Percentiles rank a stretch among this genome's conserved stretches.
Evolutionary conservation across 2,888 invertebrate species (phyloP).

Genomic region (Laspeyria flexula): DNA sequence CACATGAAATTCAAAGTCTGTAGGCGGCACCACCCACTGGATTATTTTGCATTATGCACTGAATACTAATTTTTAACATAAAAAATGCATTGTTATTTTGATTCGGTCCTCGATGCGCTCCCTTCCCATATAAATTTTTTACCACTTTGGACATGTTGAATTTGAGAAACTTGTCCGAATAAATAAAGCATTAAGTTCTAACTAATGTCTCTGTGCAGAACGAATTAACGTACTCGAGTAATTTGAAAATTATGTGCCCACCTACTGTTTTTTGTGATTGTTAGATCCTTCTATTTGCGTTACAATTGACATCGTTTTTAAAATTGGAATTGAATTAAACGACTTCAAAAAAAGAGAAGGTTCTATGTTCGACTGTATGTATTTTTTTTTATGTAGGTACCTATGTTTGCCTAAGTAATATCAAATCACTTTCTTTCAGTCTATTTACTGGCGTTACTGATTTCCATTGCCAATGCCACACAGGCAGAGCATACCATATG

Average conservation of each 20-base stretch:
- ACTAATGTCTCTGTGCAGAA: slow-evolving; percentile 37
- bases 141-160: slow-evolving; percentile 47
- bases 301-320: not conserved
- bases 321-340: no score
- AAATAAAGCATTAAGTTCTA: slow-evolving; percentile 26
- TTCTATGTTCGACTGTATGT: no score
- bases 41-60: slow-evolving; percentile 72
- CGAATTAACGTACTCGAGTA: slow-evolving; percentile 3
- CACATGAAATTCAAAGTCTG: slow-evolving; percentile 71
- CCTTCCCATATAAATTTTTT: slow-evolving; percentile 67
- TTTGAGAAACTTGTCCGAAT: slow-evolving; percentile 36
- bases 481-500: no score
- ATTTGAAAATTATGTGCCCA: slow-evolving; percentile 4
- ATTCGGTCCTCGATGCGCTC: slow-evolving; percentile 69
- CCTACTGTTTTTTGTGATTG: slow-evolving; percentile 10
- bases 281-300: not conserved
- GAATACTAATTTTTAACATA: slow-evolving; percentile 73
- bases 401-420: no score
- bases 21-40: slow-evolving; percentile 73
- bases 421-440: no score
- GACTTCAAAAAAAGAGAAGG: no score
- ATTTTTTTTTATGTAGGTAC: no score
- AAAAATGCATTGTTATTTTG: slow-evolving; percentile 73
- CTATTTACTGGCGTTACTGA: no score
- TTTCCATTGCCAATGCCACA: no score